Evolutionary conservation across 1,140 invertebrate species (phyloP), one percentile per base, ranked within the genome.

Genomic region (Aphelenchoides avenae): DNA sequence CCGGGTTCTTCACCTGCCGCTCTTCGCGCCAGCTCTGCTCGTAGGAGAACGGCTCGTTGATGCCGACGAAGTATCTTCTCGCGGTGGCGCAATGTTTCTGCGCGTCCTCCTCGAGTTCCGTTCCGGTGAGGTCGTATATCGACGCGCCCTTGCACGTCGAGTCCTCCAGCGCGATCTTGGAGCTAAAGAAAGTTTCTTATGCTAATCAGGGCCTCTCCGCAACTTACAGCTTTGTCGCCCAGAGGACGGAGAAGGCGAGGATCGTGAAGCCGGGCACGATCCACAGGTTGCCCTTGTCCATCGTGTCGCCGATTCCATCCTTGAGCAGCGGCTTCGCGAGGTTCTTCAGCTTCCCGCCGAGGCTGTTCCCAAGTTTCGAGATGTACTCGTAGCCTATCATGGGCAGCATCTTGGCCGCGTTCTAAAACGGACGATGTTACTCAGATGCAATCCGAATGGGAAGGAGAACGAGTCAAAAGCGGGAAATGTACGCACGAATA

Each of bases 211-310:
- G n/a, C n/a, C n/a, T n/a, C n/a, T n/a, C n/a, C n/a, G n/a, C n/a
- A n/a, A 58, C 49, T 59, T 37, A 60, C 57, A 60, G 42, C 49
- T 60, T 60, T 9, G 57, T 54, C 5, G 57, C 57, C 57, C 57
- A 60, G 5, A 60, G 34, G 43, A 50, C 37, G 15, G 57, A 50
- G 18, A 60, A 60, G 13, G 47, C 54, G 33, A 60, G 30, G 31
- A 60, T 34, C 9, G 57, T 60, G 37, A 60, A 60, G 11, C 57
- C 57, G 13, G 57, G 57, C 30, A 60, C 57, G 22, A 60, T 41
- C 57, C 57, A 60, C 24, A 60, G 36, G 29, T 60, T 60, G 27
- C 57, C 57, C 37, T 60, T 60, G 41, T 60, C 57, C 57, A 60
- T 60, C 31, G 48, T 57, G 24, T 60, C 57, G 29, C 57, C 57